Conservation (phyloP, 2,888 invertebrate species). For the Drosophila neutralis region DNA sequence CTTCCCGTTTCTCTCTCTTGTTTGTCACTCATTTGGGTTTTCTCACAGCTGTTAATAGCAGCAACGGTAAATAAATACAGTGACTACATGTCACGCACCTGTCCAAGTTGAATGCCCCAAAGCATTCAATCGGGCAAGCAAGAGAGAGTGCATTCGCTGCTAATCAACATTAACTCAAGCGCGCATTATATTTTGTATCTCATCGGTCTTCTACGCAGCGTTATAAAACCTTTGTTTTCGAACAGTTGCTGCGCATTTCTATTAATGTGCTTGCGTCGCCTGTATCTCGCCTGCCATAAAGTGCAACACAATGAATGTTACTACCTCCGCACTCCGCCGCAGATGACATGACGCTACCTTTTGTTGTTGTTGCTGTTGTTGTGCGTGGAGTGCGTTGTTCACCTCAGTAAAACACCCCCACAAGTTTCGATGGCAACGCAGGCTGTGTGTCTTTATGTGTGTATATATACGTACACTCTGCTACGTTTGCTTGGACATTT, state of each 20-base stretch:
- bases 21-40: constrained; percentile 4
- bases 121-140: constrained; percentile 11
- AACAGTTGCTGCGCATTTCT: constrained; percentile 38
- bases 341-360: constrained; percentile 15
- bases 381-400: constrained; percentile 51
- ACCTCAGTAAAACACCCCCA: constrained; percentile 58
- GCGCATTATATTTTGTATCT: constrained; percentile 23
- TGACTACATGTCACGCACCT: constrained; percentile 62
- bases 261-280: constrained; percentile 14
- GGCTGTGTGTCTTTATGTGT: background rate
- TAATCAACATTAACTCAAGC: constrained; percentile 30
- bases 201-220: constrained; percentile 36
- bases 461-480: constrained; percentile 7
- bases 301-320: constrained; percentile 30
- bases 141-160: constrained; percentile 17
- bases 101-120: constrained; percentile 60
- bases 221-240: constrained; percentile 20
- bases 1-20: background rate
- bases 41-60: constrained; percentile 62
- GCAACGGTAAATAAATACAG: constrained; percentile 51
- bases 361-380: constrained; percentile 17
- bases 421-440: constrained; percentile 22
- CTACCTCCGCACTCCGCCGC: constrained; percentile 6
- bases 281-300: constrained; percentile 17
- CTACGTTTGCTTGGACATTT: constrained; percentile 5